These are phyloP conservation scores for Oscheius sp. DNA, from an alignment of 2,888 invertebrate genomes.

Conservation along the genomic window DNA sequence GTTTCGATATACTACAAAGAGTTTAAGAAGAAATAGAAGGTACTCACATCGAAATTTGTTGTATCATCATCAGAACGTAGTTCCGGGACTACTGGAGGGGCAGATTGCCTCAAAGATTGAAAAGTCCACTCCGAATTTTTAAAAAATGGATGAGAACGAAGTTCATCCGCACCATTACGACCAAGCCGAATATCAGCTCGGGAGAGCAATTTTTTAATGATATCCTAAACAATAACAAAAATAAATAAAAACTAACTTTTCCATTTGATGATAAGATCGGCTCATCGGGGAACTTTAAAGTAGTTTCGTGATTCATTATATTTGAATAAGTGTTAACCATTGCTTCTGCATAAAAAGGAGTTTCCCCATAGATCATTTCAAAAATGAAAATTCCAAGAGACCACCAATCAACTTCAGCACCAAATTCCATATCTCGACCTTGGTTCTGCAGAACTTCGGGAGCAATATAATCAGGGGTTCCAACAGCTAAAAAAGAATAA, in stretches of 20 bases:
- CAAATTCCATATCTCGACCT: constrained; percentile 92
- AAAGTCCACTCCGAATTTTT: constrained; percentile 97
- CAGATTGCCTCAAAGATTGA: constrained; percentile 85
- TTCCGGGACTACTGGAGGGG: constrained; percentile 96
- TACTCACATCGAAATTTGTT: constrained; percentile 84
- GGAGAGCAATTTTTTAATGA: constrained; percentile 92
- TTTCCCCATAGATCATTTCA: constrained; percentile 95
- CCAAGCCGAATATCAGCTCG: constrained; percentile 79
- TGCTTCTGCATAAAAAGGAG: constrained; percentile 98
- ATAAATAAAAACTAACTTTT: constrained; percentile 64
- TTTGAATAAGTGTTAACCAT: constrained; percentile 97
- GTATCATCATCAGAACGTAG: constrained; percentile 95
- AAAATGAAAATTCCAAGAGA: constrained; percentile 98
- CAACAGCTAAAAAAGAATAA: constrained; percentile 81
- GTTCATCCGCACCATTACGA: constrained; percentile 90
- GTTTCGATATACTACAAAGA: constrained; percentile 78
- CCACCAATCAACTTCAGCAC: constrained; percentile 83
- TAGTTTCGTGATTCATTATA: constrained; percentile 98
- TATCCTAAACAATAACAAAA: constrained; percentile 71
- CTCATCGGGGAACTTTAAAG: constrained; percentile 89
- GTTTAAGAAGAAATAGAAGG: background rate
- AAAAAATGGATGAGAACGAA: constrained; percentile 93
- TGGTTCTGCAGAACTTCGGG: constrained; percentile 97
- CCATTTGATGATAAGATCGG: constrained; percentile 84
- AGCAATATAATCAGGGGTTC: constrained; percentile 98